Evolutionary conservation across 1,140 invertebrate species (phyloP).

Genomic region (Proctacanthus coquilletti): DNA sequence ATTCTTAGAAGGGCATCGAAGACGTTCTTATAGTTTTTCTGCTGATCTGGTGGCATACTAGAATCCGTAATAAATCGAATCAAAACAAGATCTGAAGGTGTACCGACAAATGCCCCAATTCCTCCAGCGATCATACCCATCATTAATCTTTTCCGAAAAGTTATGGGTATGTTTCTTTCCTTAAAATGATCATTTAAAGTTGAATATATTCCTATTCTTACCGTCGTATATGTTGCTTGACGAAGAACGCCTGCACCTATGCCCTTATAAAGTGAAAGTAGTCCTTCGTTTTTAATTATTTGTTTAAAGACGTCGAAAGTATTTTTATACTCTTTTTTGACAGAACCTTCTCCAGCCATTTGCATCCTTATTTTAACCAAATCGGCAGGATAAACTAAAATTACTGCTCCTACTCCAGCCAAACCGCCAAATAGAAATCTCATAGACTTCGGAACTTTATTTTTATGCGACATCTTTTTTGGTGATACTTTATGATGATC

Average conservation of each 20-base stretch:
- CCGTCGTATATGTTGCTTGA: slow-evolving; percentile 59
- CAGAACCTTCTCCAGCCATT: background rate
- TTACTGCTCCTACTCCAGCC: too few species aligned
- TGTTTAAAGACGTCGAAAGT: slow-evolving; percentile 11
- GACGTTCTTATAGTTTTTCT: slow-evolving; percentile 58
- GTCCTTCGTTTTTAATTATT: slow-evolving; percentile 9
- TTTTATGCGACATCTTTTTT: too few species aligned
- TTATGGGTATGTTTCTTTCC: too few species aligned
- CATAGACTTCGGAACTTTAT: too few species aligned
- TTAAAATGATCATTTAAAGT: slow-evolving; percentile 10
- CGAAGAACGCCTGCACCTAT: slow-evolving; percentile 36
- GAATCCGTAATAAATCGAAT: slow-evolving; percentile 68
- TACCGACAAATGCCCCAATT: slow-evolving; percentile 55
- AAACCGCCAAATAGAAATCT: slow-evolving; percentile 50
- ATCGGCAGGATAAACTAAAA: slow-evolving; percentile 16
- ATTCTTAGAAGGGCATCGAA: slow-evolving; percentile 55
- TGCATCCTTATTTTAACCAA: slow-evolving; percentile 17
- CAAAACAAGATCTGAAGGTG: slow-evolving; percentile 53
- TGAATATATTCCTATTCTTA: slow-evolving; percentile 46
- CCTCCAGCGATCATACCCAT: slow-evolving; percentile 48
- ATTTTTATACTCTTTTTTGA: slow-evolving; percentile 9
- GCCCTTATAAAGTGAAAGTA: slow-evolving; percentile 12
- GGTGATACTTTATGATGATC: too few species aligned
- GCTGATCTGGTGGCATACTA: slow-evolving; percentile 44
- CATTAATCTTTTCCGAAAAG: slow-evolving; percentile 25